Conservation (phyloP, 1,140 invertebrate species). For the Diabrotica undecimpunctata region DNA sequence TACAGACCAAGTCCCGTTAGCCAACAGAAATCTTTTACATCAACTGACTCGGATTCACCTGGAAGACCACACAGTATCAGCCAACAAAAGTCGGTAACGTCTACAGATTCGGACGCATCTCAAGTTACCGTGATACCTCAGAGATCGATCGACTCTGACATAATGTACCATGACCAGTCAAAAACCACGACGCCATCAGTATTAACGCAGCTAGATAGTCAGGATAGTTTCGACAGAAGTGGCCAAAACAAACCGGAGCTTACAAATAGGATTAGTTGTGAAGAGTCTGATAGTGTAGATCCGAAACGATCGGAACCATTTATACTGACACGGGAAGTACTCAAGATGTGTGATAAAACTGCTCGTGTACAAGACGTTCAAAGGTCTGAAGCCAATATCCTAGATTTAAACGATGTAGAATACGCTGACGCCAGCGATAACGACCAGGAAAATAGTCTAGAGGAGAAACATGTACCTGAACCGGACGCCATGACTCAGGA, state of each 20-base stretch:
- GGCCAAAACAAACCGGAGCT: slow-evolving; percentile 22
- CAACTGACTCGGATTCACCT: slow-evolving; percentile 35
- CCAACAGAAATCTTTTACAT: slow-evolving; percentile 34
- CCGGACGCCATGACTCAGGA: slow-evolving; percentile 75
- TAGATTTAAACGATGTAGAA: slow-evolving; percentile 51
- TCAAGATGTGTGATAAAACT: slow-evolving; percentile 25
- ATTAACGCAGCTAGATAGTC: slow-evolving; percentile 43
- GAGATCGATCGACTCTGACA: slow-evolving; percentile 43
- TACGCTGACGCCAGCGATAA: slow-evolving; percentile 55
- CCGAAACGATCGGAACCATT: slow-evolving; percentile 33
- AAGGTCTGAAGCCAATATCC: slow-evolving; percentile 44
- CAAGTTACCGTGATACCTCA: slow-evolving; percentile 39
- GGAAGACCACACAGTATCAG: slow-evolving; percentile 27
- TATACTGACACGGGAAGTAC: slow-evolving; percentile 30
- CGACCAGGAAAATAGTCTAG: slow-evolving; percentile 40
- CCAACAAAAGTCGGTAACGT: slow-evolving; percentile 38
- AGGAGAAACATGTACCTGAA: slow-evolving; percentile 46
- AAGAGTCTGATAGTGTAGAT: slow-evolving; percentile 14
- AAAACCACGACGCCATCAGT: slow-evolving; percentile 30
- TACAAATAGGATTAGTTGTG: slow-evolving; percentile 7
- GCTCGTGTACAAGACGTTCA: slow-evolving; percentile 24
- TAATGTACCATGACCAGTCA: slow-evolving; percentile 39
- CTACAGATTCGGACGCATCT: slow-evolving; percentile 38
- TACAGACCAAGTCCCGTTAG: slow-evolving; percentile 22
- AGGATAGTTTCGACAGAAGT: slow-evolving; percentile 36